Evolutionary conservation across 30 jellyfish, hydroid and myxozoan genomes (phyloP), one percentile per base, ranked within the genome.

Genomic region (Turritopsis dohrnii): DNA sequence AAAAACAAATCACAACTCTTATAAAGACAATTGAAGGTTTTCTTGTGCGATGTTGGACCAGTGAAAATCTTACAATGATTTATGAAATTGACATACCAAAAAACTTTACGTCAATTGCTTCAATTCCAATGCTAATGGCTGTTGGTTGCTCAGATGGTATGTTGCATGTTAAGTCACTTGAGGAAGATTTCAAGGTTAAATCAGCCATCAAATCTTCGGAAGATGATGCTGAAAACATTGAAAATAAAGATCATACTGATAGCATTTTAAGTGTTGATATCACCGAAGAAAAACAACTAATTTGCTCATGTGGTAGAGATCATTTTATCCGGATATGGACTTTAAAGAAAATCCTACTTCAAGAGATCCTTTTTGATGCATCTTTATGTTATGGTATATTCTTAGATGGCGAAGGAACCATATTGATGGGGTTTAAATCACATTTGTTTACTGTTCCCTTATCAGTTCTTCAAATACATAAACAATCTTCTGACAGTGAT

Each of bases 241-340:
- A 41, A 41, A 41, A 41, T 41, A 69, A 69, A 1, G 77, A 69
- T 69, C 77, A 69, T 69, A 21, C 77, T 9, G 77, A 69, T 69
- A 9, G 77, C 30, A 69, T 69, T 69, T 69, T 69, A 1, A 69
- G 77, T 69, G 77, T 69, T 19, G 77, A 69, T 27, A 69, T 69
- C 28, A 23, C 8, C 30, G 30, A 69, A 7, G 30, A 27, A 23
- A 69, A 69, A 69, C 65, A 74, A 74, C 28, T 74, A 23, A n/a
- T 74, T 29, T 74, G 83, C 83, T 23, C 83, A 13, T 26, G 53
- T 74, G 83, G 83, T 17, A 23, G 16, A 0, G 83, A 74, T 29
- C 28, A 74, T 29, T 74, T 23, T 74, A 41, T 74, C 83, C 16
- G 83, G 71, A 29, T 74, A 74, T 74, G 83, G 83, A 74, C 18